A percentile compares a stretch with the other conserved stretches of the same genome.
phyloP scores from a whole-genome alignment of 2,113 vertebrate genomes.

The Dolichallabes microphthalmus region DNA sequence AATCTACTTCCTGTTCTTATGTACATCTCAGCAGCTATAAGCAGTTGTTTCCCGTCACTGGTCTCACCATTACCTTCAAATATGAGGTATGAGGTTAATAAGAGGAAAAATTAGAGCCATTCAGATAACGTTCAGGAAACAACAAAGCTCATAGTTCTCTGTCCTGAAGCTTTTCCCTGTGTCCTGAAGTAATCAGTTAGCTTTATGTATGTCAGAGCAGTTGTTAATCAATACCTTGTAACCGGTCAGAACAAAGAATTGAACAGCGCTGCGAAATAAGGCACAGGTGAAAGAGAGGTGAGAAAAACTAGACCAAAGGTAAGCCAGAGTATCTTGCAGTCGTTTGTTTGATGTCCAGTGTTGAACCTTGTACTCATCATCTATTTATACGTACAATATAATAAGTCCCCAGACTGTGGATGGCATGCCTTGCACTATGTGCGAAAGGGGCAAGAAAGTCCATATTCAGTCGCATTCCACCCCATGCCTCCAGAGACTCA shows the following conservation, averaged over 20 bases:
- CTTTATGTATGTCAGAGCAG: not conserved
- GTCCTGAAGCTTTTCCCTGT: not conserved
- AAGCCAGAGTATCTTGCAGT: not conserved
- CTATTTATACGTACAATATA: slow-evolving; percentile 19
- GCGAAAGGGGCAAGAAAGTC: not conserved
- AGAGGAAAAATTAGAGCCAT: not conserved
- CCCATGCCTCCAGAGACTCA: slow-evolving; percentile 10
- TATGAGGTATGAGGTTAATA: not conserved
- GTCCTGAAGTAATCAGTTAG: not conserved
- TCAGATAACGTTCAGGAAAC: not conserved
- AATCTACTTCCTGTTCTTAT: not conserved
- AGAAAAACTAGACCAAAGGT: not conserved
- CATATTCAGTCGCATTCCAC: slow-evolving; percentile 1
- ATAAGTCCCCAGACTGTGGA: slow-evolving; percentile 9
- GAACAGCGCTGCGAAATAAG: not conserved
- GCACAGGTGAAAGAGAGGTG: slow-evolving; percentile 1
- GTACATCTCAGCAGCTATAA: not conserved
- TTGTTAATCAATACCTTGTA: not conserved
- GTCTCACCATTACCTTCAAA: not conserved
- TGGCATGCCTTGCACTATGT: not conserved
- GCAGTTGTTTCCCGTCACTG: not conserved
- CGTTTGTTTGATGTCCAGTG: not conserved
- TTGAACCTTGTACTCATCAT: slow-evolving; percentile 16
- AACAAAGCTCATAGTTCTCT: not conserved
- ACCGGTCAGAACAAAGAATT: not conserved